Base-by-base conservation (phyloP, 2,797 vertebrate species). In the Mus caroli region DNA sequence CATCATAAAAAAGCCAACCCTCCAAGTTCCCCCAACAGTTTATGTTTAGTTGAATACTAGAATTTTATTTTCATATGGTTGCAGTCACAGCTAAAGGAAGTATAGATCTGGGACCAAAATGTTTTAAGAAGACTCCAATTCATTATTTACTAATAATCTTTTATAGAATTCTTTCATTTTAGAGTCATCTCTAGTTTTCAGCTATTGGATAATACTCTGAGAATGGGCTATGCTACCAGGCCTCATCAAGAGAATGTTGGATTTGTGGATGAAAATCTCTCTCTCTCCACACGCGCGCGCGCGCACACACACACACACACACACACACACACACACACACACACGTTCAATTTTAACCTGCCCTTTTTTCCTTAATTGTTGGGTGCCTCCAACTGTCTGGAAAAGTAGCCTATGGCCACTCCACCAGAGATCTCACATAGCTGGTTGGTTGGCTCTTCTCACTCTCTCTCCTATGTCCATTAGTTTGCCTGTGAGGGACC, bases 41-140 rank as follows among this genome's bases (percentile, higher is more conserved):
- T 90, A 69, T 92, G 91, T 92, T 78, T 43, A 62, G 10, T 93
- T 92, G 80, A 95, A 93, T 62, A 31, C 19, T 20, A 71, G 34
- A 31, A 2, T 4, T 52, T 24, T 24, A 67, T 26, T 17, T 76
- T 64, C 43, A 56, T 78, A 84, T 82, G 56, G 73, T 94, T 90
- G 26, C 37, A 87, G n/a, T 83, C 0, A 85, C n/a, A 91, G 31
- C 24, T 91, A 60, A 88, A n/a, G 52, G 46, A 87, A 34, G 19
- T 73, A 58, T 88, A 77, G 13, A 82, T 69, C 79, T 87, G 43
- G 62, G 15, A 15, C 37, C 40, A 52, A 90, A 43, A 28, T 93
- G 78, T 79, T 97, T 73, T 64, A 11, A 62, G 67, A 92, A 90
- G 34, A 88, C 46, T 67, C 8, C 5, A 88, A 12, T 62, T 19